Conservation (phyloP, 2,888 invertebrate species). For the Harpagoxenus sublaevis region DNA sequence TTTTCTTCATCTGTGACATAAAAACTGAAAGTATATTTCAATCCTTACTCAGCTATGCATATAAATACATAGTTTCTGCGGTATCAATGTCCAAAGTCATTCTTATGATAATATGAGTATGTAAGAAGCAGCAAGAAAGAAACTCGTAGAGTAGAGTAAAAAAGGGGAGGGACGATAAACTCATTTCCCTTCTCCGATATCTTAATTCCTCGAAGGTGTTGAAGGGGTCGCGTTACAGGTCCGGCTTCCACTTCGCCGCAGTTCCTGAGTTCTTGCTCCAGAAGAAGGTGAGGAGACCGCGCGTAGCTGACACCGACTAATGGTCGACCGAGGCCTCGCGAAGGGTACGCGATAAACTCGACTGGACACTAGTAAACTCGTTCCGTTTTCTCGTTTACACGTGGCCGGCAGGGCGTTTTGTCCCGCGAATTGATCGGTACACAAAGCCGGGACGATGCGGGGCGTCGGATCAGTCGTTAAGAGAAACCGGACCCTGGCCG, state of each 20-base stretch:
- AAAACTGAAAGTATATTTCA: background rate
- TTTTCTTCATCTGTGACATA: background rate
- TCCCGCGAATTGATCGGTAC: conserved; percentile 74
- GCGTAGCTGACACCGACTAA: conserved; percentile 84
- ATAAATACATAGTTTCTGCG: background rate
- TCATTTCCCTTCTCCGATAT: conserved; percentile 79
- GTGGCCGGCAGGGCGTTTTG: conserved; percentile 72
- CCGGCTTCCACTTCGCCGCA: conserved; percentile 74
- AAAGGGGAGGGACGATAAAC: conserved; percentile 77
- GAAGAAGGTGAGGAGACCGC: conserved; percentile 76
- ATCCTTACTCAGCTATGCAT: background rate
- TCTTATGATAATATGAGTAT: conserved; percentile 3
- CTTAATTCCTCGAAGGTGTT: conserved; percentile 81
- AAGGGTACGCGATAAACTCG: conserved; percentile 81
- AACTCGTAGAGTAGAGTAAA: conserved; percentile 40
- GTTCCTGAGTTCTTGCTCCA: conserved; percentile 77
- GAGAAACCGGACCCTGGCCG: conserved; percentile 59
- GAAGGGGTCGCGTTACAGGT: conserved; percentile 79
- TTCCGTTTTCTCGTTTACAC: conserved; percentile 81
- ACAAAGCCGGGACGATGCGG: conserved; percentile 45
- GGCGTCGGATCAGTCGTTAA: conserved; percentile 58
- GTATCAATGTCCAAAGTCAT: background rate
- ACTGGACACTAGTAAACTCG: conserved; percentile 75
- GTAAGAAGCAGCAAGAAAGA: conserved; percentile 44
- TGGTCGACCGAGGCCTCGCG: conserved; percentile 77